Evolutionary conservation across 1,140 invertebrate species (phyloP).

Genomic region (Venturia canescens): DNA sequence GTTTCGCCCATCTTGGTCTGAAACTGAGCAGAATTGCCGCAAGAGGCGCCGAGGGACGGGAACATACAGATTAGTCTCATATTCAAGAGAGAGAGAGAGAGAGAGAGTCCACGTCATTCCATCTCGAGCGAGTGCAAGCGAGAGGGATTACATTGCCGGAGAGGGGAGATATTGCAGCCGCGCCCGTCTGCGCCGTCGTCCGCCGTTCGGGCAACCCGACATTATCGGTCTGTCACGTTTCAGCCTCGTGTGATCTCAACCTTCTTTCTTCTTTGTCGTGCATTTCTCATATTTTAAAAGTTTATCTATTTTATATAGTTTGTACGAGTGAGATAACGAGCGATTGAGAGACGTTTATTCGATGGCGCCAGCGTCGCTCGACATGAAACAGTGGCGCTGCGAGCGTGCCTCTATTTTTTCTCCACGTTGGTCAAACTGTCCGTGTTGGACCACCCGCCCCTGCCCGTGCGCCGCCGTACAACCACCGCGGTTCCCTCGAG

Average conservation of each 20-base stretch:
- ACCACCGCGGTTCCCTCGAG: too few relatives aligned
- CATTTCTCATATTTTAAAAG: neutral
- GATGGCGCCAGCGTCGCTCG: neutral
- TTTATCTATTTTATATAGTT: too few relatives aligned
- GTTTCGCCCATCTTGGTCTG: constrained; percentile 73
- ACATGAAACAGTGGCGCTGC: constrained; percentile 2
- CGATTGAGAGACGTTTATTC: neutral
- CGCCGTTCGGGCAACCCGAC: constrained; percentile 58
- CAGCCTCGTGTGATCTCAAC: constrained; percentile 13
- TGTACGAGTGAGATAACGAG: too few relatives aligned
- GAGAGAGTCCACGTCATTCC: neutral
- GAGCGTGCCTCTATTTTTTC: neutral
- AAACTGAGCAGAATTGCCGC: constrained; percentile 67
- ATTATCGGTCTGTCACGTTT: constrained; percentile 42
- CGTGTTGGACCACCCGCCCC: too few relatives aligned
- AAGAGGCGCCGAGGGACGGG: constrained; percentile 57
- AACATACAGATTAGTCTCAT: neutral
- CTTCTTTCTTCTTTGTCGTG: neutral
- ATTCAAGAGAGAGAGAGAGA: neutral
- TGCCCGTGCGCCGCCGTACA: too few relatives aligned
- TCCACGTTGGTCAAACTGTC: constrained; percentile 18
- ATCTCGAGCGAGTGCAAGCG: too few relatives aligned
- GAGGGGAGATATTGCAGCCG: constrained; percentile 30
- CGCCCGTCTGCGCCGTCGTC: constrained; percentile 45
- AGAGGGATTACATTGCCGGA: too few relatives aligned